Evolutionary conservation across 1,140 invertebrate species (phyloP).

Genomic region (Apis florea): DNA sequence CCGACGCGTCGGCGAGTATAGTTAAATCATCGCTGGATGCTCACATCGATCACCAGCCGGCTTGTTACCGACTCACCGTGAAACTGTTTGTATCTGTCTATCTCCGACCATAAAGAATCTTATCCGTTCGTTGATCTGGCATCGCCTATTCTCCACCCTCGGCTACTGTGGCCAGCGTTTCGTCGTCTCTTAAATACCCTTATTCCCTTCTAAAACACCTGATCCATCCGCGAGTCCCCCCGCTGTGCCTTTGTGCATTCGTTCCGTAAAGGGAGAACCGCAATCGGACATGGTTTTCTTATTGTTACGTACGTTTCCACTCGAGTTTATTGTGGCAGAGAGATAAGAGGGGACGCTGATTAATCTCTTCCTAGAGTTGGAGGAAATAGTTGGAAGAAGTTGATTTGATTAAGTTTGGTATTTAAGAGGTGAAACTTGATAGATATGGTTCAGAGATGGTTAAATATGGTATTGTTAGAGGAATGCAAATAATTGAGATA

Average conservation of each 20-base stretch:
- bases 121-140: constrained; percentile 50
- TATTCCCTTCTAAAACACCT: constrained; percentile 9
- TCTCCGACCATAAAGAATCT: constrained; percentile 45
- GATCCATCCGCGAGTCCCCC: background rate
- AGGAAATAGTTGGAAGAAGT: background rate
- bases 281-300: background rate
- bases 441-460: too few species aligned
- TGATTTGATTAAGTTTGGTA: background rate
- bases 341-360: constrained; percentile 6
- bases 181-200: constrained; percentile 31
- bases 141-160: constrained; percentile 1
- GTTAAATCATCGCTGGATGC: constrained; percentile 44
- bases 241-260: constrained; percentile 11
- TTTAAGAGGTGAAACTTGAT: background rate
- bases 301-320: background rate
- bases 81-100: constrained; percentile 57
- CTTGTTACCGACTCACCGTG: constrained; percentile 43
- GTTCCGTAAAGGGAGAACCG: background rate
- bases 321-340: background rate
- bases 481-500: too few species aligned
- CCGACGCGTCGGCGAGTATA: constrained; percentile 21
- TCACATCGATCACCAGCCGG: constrained; percentile 36
- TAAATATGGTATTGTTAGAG: too few species aligned
- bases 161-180: constrained; percentile 3
- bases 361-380: background rate